A percentile compares a stretch with the other conserved stretches of the same genome.
Evolutionary conservation across 2,888 invertebrate genomes (phyloP).

Genomic region (Lampropteryx suffumata): DNA sequence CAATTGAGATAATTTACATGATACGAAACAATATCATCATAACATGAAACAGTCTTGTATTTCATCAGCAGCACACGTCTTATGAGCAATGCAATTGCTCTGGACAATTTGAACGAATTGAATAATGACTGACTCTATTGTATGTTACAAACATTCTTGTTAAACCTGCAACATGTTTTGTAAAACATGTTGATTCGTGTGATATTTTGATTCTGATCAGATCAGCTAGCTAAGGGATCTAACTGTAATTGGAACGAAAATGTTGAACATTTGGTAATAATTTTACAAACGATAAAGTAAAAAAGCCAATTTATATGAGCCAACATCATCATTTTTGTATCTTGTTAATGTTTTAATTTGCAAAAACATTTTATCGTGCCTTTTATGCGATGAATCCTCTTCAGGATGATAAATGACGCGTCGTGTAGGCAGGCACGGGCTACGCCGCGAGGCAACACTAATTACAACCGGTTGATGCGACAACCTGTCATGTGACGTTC

Average conservation of each 20-base stretch:
- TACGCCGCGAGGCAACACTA: slow-evolving; percentile 36
- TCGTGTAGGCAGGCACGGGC: slow-evolving; percentile 24
- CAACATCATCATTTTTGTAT: slow-evolving; percentile 5
- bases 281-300: neutral
- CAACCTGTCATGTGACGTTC: slow-evolving; percentile 41
- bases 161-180: slow-evolving; percentile 27
- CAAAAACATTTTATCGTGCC: slow-evolving; percentile 19
- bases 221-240: too few species aligned
- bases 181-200: slow-evolving; percentile 19
- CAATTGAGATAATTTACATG: slow-evolving; percentile 3
- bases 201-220: too few species aligned
- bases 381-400: slow-evolving; percentile 13
- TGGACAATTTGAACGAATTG: slow-evolving; percentile 36
- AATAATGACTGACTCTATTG: slow-evolving; percentile 42
- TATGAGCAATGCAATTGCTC: slow-evolving; percentile 21
- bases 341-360: slow-evolving; percentile 21
- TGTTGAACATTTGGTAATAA: too few species aligned
- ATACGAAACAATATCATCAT: slow-evolving; percentile 11
- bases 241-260: too few species aligned
- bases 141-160: slow-evolving; percentile 37
- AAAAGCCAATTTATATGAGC: neutral
- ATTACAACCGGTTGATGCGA: slow-evolving; percentile 43
- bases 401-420: slow-evolving; percentile 30
- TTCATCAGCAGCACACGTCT: slow-evolving; percentile 3
- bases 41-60: slow-evolving; percentile 13